Evolutionary conservation across 2,113 vertebrate species (phyloP).

Genomic region (Eulemur rufifrons): DNA sequence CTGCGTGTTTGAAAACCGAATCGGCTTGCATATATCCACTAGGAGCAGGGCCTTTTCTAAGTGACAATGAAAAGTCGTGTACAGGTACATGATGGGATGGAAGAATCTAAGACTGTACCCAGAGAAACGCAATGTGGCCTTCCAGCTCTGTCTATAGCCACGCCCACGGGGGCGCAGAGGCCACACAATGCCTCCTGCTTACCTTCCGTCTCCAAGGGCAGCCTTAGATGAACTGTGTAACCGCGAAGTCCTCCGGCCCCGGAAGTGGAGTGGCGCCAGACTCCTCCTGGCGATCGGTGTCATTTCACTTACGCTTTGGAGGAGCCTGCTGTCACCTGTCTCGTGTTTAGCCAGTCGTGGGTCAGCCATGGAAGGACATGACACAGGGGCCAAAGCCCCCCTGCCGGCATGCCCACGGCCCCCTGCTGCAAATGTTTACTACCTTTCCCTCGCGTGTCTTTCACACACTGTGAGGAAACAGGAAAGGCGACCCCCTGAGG

Average conservation of each 20-base stretch:
- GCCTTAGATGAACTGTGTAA: neutral
- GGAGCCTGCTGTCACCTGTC: neutral
- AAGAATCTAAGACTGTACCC: neutral
- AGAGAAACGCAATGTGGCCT: neutral
- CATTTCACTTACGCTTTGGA: neutral
- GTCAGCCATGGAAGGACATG: neutral
- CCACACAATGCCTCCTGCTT: neutral
- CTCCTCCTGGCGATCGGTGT: neutral
- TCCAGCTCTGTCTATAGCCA: accelerated
- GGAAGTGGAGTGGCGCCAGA: neutral
- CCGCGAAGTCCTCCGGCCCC: too few relatives aligned
- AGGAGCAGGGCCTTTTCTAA: neutral
- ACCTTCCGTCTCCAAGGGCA: neutral
- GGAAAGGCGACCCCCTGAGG: neutral
- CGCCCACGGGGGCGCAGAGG: neutral
- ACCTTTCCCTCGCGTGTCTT: neutral
- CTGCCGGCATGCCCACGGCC: accelerated
- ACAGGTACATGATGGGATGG: neutral
- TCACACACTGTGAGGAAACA: neutral
- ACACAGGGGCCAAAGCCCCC: neutral
- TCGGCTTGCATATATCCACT: neutral
- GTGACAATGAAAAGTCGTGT: neutral
- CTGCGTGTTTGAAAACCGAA: neutral
- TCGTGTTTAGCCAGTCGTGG: neutral
- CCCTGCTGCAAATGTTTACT: neutral